Evolutionary conservation across 2,888 invertebrate species (phyloP).

Genomic region (Maniola hyperantus): DNA sequence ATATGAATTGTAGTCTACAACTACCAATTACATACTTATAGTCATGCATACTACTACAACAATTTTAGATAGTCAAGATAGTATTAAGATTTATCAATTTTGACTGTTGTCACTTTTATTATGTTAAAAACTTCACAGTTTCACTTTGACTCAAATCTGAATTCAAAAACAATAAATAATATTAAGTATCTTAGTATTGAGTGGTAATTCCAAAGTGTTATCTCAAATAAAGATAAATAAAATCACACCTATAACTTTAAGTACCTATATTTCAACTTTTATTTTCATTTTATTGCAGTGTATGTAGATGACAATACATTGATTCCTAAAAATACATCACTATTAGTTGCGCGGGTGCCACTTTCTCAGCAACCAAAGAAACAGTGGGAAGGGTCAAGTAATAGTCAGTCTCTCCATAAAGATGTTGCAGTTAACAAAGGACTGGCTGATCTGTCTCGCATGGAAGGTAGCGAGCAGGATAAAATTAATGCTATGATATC

Average conservation of each 20-base stretch:
- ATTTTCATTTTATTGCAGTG: conserved; percentile 81
- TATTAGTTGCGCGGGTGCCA: conserved; percentile 97
- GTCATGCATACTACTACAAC: no score
- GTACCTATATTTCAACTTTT: not conserved
- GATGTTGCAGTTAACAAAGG: conserved; percentile 83
- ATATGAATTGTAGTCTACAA: no score
- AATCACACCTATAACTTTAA: not conserved
- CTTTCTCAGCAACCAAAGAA: conserved; percentile 90
- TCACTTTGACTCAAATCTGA: no score
- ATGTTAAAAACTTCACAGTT: no score
- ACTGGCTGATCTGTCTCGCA: conserved; percentile 91
- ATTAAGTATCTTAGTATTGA: no score
- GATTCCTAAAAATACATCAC: conserved; percentile 98
- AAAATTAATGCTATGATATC: conserved; percentile 99
- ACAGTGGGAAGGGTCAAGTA: conserved; percentile 86
- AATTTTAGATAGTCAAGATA: no score
- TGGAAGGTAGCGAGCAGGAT: conserved; percentile 98
- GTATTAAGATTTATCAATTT: no score
- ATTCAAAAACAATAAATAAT: no score
- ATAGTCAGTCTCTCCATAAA: conserved; percentile 69
- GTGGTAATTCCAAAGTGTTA: no score
- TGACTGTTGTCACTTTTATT: no score
- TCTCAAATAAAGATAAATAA: not conserved
- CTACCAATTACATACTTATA: not conserved
- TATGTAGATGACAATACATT: conserved; percentile 95